phyloP scores from a whole-genome alignment of 2,113 vertebrate species.

The Neotoma lepida region DNA sequence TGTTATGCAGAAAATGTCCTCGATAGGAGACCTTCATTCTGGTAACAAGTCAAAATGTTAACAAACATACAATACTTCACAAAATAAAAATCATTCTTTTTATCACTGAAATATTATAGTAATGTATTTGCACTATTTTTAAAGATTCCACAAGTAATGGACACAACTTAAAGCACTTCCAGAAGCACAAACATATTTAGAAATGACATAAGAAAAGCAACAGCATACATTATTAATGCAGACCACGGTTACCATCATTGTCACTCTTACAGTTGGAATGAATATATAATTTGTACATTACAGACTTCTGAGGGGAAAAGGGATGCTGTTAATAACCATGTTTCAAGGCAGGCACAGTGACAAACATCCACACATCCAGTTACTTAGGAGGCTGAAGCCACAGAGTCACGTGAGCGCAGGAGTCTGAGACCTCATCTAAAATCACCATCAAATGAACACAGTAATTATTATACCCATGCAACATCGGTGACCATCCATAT shows the following conservation, averaged over 20 bases:
- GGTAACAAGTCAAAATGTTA: conserved; percentile 79
- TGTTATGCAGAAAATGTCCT: conserved; percentile 99
- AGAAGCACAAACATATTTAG: not conserved
- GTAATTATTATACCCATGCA: not conserved
- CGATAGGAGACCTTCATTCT: conserved; percentile 99
- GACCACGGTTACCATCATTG: not conserved
- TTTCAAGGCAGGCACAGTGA: not conserved
- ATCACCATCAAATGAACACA: not conserved
- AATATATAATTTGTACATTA: not conserved
- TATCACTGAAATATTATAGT: not conserved
- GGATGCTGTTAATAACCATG: not conserved
- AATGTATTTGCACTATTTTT: conserved; percentile 16
- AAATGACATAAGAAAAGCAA: not conserved
- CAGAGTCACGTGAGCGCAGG: not conserved
- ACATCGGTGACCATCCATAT: not conserved
- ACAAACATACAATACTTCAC: not conserved
- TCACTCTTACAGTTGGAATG: not conserved
- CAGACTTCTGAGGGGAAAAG: not conserved
- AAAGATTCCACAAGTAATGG: not conserved
- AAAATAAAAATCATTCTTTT: conserved; percentile 8
- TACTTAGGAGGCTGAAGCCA: not conserved
- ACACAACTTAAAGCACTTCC: not conserved
- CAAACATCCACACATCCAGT: not conserved
- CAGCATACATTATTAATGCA: not conserved
- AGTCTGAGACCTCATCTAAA: not conserved